These are phyloP conservation scores for Cryptoleucopteryx plumbea DNA, from an alignment of 2,113 vertebrate species.

Conservation along the genomic window DNA sequence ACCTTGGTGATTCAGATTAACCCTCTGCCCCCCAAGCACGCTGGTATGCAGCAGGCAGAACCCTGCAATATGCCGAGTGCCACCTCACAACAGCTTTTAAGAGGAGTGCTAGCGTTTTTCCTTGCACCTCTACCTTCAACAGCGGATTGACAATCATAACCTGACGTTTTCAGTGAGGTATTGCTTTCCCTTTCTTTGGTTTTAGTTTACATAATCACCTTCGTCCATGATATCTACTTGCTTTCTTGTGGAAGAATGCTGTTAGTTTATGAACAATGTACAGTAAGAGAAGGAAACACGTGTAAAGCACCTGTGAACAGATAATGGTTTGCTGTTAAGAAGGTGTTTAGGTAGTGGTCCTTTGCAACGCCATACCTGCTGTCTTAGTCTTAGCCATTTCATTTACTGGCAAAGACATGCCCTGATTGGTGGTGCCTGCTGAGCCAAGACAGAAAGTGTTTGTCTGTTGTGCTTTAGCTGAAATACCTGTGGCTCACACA, in stretches of 20 bases:
- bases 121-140: background rate
- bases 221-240: background rate
- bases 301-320: background rate
- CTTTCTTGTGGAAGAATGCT: background rate
- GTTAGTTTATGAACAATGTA: no score
- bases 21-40: background rate
- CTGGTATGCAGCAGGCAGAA: background rate
- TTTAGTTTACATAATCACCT: background rate
- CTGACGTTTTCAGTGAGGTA: background rate
- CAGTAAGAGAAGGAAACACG: background rate
- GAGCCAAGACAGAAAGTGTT: background rate
- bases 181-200: background rate
- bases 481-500: background rate
- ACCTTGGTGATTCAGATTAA: background rate
- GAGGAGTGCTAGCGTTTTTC: accelerated
- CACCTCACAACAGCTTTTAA: background rate
- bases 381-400: background rate
- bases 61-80: accelerated
- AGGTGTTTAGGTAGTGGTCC: background rate
- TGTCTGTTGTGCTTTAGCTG: background rate
- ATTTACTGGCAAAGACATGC: background rate
- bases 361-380: background rate
- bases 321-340: background rate
- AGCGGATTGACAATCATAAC: background rate
- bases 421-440: background rate